Evolutionary conservation across 2,113 vertebrate species (phyloP).

Genomic region (Lucifuga dentata): DNA sequence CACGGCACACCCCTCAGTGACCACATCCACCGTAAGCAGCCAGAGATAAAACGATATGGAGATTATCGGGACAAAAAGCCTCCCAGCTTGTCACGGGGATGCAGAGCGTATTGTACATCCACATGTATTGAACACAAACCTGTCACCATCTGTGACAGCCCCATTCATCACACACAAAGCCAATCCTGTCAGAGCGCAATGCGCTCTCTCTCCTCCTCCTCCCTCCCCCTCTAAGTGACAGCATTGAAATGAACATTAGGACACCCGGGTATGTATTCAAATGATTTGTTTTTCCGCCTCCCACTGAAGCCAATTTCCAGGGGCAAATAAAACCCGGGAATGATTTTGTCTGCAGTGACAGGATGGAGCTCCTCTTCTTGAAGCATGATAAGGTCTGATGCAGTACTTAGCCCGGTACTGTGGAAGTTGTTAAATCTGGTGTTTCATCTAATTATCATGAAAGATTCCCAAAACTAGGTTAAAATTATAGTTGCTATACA

Average conservation of each 20-base stretch:
- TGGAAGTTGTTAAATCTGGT: slow-evolving; percentile 6
- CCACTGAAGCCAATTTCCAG: slow-evolving; percentile 79
- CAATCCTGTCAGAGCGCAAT: slow-evolving; percentile 83
- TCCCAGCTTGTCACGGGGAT: slow-evolving; percentile 83
- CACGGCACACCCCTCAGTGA: slow-evolving; percentile 72
- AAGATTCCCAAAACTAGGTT: no score
- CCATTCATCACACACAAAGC: slow-evolving; percentile 87
- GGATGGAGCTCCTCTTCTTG: slow-evolving; percentile 17
- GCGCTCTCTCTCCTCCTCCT: slow-evolving; percentile 57
- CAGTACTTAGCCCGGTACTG: slow-evolving; percentile 6
- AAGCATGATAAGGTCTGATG: slow-evolving; percentile 25
- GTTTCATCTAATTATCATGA: no score
- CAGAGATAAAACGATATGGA: slow-evolving; percentile 81
- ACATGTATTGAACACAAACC: slow-evolving; percentile 86
- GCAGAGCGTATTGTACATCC: slow-evolving; percentile 84
- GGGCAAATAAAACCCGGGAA: slow-evolving; percentile 78
- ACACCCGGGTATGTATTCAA: slow-evolving; percentile 77
- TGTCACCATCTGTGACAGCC: slow-evolving; percentile 83
- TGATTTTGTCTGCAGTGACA: slow-evolving; percentile 53
- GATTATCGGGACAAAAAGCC: slow-evolving; percentile 83
- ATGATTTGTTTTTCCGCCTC: slow-evolving; percentile 76
- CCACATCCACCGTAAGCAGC: slow-evolving; percentile 76
- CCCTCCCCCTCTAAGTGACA: slow-evolving; percentile 80
- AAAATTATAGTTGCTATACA: no score
- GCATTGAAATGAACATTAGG: slow-evolving; percentile 79